Evolutionary conservation across 2,888 invertebrate genomes (phyloP), one percentile per base, ranked within the genome.

Genomic region (Ochlodes sylvanus): DNA sequence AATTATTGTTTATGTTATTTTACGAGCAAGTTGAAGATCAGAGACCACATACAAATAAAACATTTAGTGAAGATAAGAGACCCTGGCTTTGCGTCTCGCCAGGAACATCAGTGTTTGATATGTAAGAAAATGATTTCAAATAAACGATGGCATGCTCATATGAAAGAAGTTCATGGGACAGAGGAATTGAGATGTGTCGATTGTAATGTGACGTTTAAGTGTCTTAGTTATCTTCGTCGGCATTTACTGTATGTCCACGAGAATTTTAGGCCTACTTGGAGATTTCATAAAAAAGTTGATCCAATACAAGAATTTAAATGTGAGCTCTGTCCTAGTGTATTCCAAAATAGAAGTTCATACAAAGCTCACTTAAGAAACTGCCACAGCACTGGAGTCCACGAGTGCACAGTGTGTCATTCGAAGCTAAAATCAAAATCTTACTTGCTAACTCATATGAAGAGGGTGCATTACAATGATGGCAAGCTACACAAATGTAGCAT

Each of bases 381-480:
- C 50, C 84, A 84, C 42, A 75, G 77, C 14, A 32, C 54, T 0
- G 68, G 68, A 3, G 67, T 63, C 1, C 73, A 70, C 19, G 58
- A 70, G n/a, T 84, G 83, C 58, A 42, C 69, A 1, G 66, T 81
- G 12, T 84, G 84, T 47, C 70, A 77, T 4, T 79, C 81, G 0
- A 68, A 63, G 19, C 68, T 84, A 7, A 80, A 77, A 62, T 77
- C 78, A 38, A 72, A 74, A 32, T 19, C 75, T 0, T 82, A 84
- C 63, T 67, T 83, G 4, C 7, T 58, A 0, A 34, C 74, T 0
- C 84, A 84, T 65, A 75, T 81, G 63, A 65, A 34, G 0, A 69
- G 83, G 42, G 78, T 82, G 2, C 84, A 84, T 62, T 77, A 76
- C 44, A 63, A 75, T 38, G 81, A 81, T 63, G 83, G 81, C 0